Evolutionary conservation across 1,140 invertebrate genomes (phyloP), one percentile per base, ranked within the genome.

Genomic region (Drosophila ananassae): DNA sequence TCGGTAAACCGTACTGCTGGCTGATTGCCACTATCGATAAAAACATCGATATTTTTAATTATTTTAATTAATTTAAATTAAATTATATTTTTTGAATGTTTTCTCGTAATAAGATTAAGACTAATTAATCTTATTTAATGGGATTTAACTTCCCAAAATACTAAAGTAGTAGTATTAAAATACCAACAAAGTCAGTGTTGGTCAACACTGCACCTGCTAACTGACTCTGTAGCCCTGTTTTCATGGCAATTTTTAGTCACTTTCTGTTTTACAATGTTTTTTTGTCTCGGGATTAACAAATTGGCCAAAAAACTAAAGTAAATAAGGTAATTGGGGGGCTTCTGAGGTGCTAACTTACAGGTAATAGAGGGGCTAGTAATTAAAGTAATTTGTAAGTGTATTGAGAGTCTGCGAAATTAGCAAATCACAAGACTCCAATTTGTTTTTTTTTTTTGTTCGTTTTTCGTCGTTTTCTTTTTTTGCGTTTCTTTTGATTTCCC

Each of bases 391-490:
- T 44, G 13, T 2, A 17, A 6, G 5, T 9, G 41, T 21, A 21
- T 13, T 44, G 9, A 3, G 2, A 10, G 21, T 4, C 21, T 17
- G 7, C 2, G 44, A 47, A 47, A 47, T 10, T 9, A 7, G 22
- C 21, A 21, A 24, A 47, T 47, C 44, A 47, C 21, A 44, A 44
- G 61, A 59, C n/a, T 47, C 10, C 10, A 37, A 37, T 37, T 64
- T 56, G 46, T 67, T 73, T 39, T 60, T 17, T 17, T 17, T 67
- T 44, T 25, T 52, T 48, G 12, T 25, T 41, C 46, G 41, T 37
- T 41, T 47, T 32, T 25, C 52, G 34, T 32, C 34, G 17, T 34
- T 59, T 72, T 69, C 69, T 32, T 69, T 32, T 69, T 72, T 68
- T 51, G 50, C 61, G 50, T 67, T 69, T 44, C 41, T 44, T 44